phyloP scores from a whole-genome alignment of 1,140 invertebrate species.

The Neuroterus valhalla region DNA sequence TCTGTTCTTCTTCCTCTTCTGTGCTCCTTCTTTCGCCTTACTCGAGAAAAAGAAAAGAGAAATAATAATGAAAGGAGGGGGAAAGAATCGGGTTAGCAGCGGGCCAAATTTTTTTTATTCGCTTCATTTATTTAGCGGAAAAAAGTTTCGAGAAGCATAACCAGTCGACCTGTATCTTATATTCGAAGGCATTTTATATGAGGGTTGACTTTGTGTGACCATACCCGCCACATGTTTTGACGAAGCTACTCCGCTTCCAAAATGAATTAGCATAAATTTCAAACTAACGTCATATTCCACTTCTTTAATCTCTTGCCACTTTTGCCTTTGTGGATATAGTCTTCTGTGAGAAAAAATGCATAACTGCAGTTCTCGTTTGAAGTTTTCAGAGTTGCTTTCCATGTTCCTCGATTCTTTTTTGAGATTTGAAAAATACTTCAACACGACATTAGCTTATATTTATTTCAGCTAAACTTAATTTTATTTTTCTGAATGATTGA shows the following conservation, averaged over 20 bases:
- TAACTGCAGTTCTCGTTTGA: too few species aligned
- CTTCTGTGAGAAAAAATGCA: neutral
- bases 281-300: constrained; percentile 14
- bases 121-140: constrained; percentile 26
- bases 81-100: neutral
- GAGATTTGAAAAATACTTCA: too few species aligned
- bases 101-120: constrained; percentile 1
- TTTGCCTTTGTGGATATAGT: neutral
- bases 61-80: neutral
- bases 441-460: too few species aligned
- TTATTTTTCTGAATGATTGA: too few species aligned
- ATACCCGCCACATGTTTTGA: constrained; percentile 19
- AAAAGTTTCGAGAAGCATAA: constrained; percentile 12
- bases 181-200: neutral
- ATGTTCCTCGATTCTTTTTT: too few species aligned
- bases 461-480: too few species aligned
- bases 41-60: constrained; percentile 25
- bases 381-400: too few species aligned
- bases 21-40: constrained; percentile 17
- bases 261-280: constrained; percentile 29
- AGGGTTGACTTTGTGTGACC: constrained; percentile 20
- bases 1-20: constrained; percentile 28
- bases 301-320: constrained; percentile 9
- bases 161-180: constrained; percentile 15
- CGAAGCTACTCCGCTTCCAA: constrained; percentile 15